These are phyloP conservation scores for Apocheima hispidaria DNA, from an alignment of 2,888 invertebrate species.

Conservation along the genomic window DNA sequence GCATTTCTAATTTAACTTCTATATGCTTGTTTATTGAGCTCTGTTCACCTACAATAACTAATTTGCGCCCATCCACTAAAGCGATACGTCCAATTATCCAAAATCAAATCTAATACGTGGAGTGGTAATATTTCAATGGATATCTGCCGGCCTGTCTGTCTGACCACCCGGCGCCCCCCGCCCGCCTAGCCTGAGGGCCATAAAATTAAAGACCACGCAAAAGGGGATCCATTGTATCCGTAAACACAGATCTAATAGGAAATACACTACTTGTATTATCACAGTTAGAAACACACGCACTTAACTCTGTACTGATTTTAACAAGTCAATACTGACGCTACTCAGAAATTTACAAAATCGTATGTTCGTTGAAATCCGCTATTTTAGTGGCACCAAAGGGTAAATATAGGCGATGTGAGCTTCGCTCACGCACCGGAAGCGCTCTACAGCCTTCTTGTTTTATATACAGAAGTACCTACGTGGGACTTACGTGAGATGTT, in stretches of 20 bases:
- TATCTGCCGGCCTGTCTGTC: conserved; percentile 44
- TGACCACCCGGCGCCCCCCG: conserved; percentile 42
- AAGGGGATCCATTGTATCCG: not conserved
- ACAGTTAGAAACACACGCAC: not conserved
- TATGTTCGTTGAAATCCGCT: not conserved
- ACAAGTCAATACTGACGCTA: too few species aligned
- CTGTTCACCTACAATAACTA: conserved; percentile 32
- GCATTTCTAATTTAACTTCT: too few species aligned
- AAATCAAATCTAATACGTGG: conserved; percentile 55
- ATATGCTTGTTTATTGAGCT: too few species aligned
- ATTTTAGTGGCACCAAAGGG: conserved; percentile 4
- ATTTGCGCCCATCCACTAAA: conserved; percentile 43
- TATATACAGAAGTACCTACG: conserved; percentile 45
- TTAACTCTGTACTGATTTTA: too few species aligned
- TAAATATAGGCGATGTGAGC: conserved; percentile 49
- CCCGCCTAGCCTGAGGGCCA: conserved; percentile 39
- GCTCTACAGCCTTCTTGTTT: conserved; percentile 61
- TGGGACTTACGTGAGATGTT: conserved; percentile 27
- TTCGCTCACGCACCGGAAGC: conserved; percentile 66
- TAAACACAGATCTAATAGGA: not conserved
- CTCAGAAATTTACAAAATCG: not conserved
- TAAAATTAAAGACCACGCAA: not conserved
- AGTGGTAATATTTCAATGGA: conserved; percentile 54
- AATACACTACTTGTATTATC: not conserved
- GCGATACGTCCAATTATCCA: conserved; percentile 46